Conservation (phyloP, 2,888 invertebrate genomes). For the Subacronicta megacephala region DNA sequence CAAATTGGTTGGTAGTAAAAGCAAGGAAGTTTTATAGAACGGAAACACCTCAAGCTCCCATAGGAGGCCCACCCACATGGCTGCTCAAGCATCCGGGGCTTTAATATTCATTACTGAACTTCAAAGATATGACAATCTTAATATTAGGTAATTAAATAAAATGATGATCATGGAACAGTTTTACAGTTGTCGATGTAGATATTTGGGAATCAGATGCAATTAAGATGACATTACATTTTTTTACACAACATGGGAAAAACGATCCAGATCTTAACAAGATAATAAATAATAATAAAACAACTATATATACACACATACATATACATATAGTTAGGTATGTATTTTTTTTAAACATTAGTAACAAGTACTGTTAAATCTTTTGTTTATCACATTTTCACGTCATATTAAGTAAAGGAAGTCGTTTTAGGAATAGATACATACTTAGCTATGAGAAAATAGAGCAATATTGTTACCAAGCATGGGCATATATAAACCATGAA, state of each 20-base stretch:
- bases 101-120: slow-evolving; percentile 45
- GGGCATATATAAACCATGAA: slow-evolving; percentile 54
- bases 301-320: too few relatives aligned
- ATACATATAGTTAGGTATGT: too few relatives aligned
- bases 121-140: slow-evolving; percentile 44
- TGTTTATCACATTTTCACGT: too few relatives aligned
- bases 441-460: too few relatives aligned
- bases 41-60: slow-evolving; percentile 37
- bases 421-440: too few relatives aligned
- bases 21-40: slow-evolving; percentile 47
- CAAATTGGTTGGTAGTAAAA: slow-evolving; percentile 37
- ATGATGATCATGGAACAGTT: slow-evolving; percentile 34
- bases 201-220: slow-evolving; percentile 15
- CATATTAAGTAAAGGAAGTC: too few relatives aligned
- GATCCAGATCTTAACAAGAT: not conserved
- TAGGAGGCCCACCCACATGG: slow-evolving; percentile 52
- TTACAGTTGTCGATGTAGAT: slow-evolving; percentile 23
- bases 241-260: slow-evolving; percentile 5
- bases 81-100: slow-evolving; percentile 42
- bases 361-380: too few relatives aligned
- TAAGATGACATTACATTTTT: too few relatives aligned
- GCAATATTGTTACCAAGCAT: slow-evolving; percentile 31
- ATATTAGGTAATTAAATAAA: slow-evolving; percentile 43
- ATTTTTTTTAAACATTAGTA: not conserved
- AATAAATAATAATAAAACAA: not conserved